Base-by-base conservation (phyloP, 2,797 vertebrate species). In the Gallirallus australis region DNA sequence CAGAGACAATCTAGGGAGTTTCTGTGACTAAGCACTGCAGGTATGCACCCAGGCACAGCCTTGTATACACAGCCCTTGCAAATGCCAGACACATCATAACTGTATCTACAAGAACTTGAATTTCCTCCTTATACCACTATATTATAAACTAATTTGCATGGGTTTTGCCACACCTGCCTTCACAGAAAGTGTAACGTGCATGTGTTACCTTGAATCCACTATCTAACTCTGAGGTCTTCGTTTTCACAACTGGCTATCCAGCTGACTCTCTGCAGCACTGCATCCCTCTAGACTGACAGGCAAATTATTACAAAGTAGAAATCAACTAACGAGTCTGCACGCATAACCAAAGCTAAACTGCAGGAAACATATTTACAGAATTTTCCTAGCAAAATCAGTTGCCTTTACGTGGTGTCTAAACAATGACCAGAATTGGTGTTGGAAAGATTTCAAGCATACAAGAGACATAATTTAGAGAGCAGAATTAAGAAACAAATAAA, bases 11-110 rank as follows among this genome's bases (percentile, higher is more conserved):
- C 35, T 53, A 21, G 30, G n/a, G 45, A 63, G 19, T 31, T 77
- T 27, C 53, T 0, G 0, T 14, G 21, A 52, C 5, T 11, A 86
- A 78, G 14, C 6, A 6, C 13, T 31, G 30, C 13, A 6, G 15
- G 17, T 20, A 57, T 2, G 7, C n/a, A 39, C 16, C 13, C 1
- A 4, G 18, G 9, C 33, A 54, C n/a, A n/a, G 54, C 18, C 20
- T 48, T 66, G 23, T 15, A 54, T 14, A 19, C 6, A 14, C 8
- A 31, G 24, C 27, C 9, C 18, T 84, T 56, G 57, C 28, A 45
- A 9, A 28, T 18, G 27, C 10, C 66, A 76, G 37, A 15, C 31
- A 28, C 39, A 17, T 16, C n/a, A 42, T 35, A 68, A 8, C 5
- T 48, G 3, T n/a, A 31, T 54, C 66, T 53, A 53, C 14, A 27